phyloP scores from a whole-genome alignment of 1,140 invertebrate genomes.

The Drosophila ohnishii region DNA sequence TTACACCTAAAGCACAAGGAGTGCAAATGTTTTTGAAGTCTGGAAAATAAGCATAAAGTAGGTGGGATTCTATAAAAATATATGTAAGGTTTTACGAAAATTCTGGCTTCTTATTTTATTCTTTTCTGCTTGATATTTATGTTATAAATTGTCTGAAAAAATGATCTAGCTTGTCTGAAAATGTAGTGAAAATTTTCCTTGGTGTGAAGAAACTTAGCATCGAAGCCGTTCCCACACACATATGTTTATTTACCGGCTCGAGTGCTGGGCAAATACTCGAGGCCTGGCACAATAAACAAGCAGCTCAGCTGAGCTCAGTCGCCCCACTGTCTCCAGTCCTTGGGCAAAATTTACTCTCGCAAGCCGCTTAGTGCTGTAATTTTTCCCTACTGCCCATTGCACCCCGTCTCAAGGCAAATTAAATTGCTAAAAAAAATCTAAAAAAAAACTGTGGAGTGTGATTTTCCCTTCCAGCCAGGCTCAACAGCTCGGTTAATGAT shows the following conservation, averaged over 20 bases:
- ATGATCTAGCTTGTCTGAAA: too few relatives aligned
- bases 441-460: not conserved
- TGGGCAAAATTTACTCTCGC: slow-evolving; percentile 46
- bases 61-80: not conserved
- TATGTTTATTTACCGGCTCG: slow-evolving; percentile 60
- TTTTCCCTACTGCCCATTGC: slow-evolving; percentile 54
- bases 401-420: slow-evolving; percentile 61
- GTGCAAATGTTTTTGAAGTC: not conserved
- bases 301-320: slow-evolving; percentile 39
- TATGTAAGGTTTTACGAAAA: not conserved
- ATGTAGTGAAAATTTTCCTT: not conserved
- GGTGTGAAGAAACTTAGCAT: not conserved
- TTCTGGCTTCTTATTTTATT: not conserved
- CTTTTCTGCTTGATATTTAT: not conserved
- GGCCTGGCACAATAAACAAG: slow-evolving; percentile 60
- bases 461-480: slow-evolving; percentile 3
- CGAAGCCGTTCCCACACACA: slow-evolving; percentile 35
- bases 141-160: too few relatives aligned
- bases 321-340: slow-evolving; percentile 26
- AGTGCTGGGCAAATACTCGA: slow-evolving; percentile 65
- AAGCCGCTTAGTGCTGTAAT: slow-evolving; percentile 61
- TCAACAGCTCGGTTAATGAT: slow-evolving; percentile 61
- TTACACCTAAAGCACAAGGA: slow-evolving; percentile 40
- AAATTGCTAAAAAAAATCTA: slow-evolving; percentile 64
- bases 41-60: not conserved